phyloP scores from a whole-genome alignment of 2,113 vertebrate genomes.

The Zosterops japonicus region DNA sequence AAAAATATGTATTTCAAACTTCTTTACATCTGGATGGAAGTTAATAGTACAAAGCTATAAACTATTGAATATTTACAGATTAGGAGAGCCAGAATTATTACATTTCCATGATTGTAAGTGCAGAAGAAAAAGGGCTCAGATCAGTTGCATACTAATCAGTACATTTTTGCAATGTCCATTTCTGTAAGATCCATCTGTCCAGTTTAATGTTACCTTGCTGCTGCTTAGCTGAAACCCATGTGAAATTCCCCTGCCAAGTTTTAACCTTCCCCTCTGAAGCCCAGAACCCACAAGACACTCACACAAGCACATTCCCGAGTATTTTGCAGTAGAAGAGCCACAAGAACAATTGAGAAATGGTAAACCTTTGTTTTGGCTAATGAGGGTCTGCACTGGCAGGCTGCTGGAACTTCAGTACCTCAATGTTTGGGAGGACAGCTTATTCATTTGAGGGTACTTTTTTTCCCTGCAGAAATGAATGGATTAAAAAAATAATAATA shows the following conservation, averaged over 20 bases:
- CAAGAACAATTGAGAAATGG: background rate
- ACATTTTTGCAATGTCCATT: background rate
- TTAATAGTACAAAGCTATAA: background rate
- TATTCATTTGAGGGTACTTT: background rate
- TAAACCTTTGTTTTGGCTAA: background rate
- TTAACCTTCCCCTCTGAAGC: background rate
- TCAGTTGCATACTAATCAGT: background rate
- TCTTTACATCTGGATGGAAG: background rate
- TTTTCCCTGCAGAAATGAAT: background rate
- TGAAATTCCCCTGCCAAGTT: background rate
- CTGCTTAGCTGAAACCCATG: background rate
- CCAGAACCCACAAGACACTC: background rate
- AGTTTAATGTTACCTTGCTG: background rate
- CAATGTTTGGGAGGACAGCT: background rate
- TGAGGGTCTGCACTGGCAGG: background rate
- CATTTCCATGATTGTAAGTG: background rate
- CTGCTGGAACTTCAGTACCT: background rate
- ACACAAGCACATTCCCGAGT: fast-evolving
- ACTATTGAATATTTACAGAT: background rate
- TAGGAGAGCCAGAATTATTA: background rate
- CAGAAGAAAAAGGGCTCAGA: background rate
- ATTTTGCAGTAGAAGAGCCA: background rate
- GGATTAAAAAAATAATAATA: background rate
- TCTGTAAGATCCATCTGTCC: background rate
- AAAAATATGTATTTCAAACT: background rate